phyloP scores from a whole-genome alignment of 2,888 invertebrate species.

The Cosmopolites sordidus region DNA sequence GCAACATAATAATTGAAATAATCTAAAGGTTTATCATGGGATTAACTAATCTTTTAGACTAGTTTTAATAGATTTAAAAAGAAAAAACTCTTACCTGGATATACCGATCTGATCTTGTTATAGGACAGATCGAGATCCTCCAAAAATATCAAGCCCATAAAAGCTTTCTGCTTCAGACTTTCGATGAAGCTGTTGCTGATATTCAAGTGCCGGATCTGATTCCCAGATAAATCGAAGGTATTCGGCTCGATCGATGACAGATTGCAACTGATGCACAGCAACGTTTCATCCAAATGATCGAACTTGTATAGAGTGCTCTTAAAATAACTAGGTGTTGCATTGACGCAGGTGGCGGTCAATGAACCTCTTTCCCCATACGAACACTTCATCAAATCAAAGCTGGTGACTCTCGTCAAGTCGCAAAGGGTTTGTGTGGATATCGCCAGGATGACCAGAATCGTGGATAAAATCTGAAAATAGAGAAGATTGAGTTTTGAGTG shows the following conservation, averaged over 20 bases:
- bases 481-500: no score
- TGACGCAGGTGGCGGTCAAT: conserved; percentile 44
- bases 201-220: conserved; percentile 42
- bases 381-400: conserved; percentile 38
- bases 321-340: conserved; percentile 43
- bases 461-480: no score
- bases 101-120: conserved; percentile 40
- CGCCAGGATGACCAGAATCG: background rate
- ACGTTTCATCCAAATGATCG: conserved; percentile 45
- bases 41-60: no score
- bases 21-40: no score
- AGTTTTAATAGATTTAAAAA: no score
- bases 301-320: conserved; percentile 44
- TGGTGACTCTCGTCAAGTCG: conserved; percentile 1
- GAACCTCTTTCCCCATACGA: conserved; percentile 47
- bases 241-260: conserved; percentile 38
- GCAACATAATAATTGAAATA: no score
- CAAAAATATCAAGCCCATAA: conserved; percentile 45
- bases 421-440: background rate
- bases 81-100: conserved; percentile 30
- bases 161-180: conserved; percentile 38
- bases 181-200: conserved; percentile 38
- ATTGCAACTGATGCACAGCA: conserved; percentile 42
- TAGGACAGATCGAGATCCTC: conserved; percentile 37
- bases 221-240: conserved; percentile 45